Base-by-base conservation (phyloP, 2,888 invertebrate species). In the Pasiphila rectangulata region DNA sequence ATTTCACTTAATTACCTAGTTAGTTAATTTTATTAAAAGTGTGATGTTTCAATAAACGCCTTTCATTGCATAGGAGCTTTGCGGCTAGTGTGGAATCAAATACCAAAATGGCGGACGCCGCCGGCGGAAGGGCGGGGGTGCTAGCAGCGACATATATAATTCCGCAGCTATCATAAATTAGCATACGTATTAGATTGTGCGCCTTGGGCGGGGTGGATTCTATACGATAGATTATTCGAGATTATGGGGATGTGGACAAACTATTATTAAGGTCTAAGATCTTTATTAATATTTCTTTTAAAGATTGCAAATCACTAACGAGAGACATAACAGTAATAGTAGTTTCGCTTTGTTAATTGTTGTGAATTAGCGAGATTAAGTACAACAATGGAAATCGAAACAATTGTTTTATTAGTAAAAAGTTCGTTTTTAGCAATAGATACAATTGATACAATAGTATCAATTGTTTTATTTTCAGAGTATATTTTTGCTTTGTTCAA, bases 161-260 rank as follows among this genome's bases (percentile, higher is more conserved):
- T 84, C 83, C 76, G 61, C 67, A 74, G 81, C 80, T 74, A 79
- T 79, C 82, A 77, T 82, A 82, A 85, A 87, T 88, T 87, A 83
- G 84, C 86, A 86, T 86, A 85, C 78, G 84, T 84, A 86, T 86
- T 87, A 83, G 81, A 83, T 79, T 79, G 73, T 68, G 64, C 64
- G 63, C 63, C 64, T 67, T 60, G 49, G 54, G 64, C 59, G 65
- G 61, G 67, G 75, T 71, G 67, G 73, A 82, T 83, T 84, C 77
- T 61, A 68, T 71, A 76, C 73, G 79, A 74, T 69, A 19, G 61
- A 64, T 65, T 68, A 71, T 71, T 63, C 53, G 53, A 54, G 57
- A 49, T 57, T 67, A 60, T 55, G 57, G 38, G 54, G 67, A 27
- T 42, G 32, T 32, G 5, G 10, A 32, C 17, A 17, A 9, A 34